Evolutionary conservation across 2,888 invertebrate species (phyloP).

Genomic region (Cotesia congregata): DNA sequence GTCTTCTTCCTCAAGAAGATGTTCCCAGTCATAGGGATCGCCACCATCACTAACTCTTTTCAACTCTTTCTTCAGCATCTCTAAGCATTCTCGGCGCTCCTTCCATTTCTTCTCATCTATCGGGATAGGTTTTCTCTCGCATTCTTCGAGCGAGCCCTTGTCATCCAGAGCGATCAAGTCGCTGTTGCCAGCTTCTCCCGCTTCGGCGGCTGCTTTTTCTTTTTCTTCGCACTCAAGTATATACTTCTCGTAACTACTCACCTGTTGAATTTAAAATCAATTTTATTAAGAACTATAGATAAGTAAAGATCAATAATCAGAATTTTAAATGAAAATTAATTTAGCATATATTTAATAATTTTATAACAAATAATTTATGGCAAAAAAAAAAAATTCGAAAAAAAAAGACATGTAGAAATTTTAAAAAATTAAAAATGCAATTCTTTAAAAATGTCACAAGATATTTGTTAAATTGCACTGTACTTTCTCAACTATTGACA

Average conservation of each 20-base stretch:
- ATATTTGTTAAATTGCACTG: too few species aligned
- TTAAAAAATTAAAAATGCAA: too few species aligned
- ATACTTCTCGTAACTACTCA: slow-evolving; percentile 64
- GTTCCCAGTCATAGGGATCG: slow-evolving; percentile 62
- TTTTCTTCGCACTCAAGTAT: slow-evolving; percentile 62
- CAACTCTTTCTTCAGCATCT: slow-evolving; percentile 65
- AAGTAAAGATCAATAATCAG: too few species aligned
- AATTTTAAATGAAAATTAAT: too few species aligned
- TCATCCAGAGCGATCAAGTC: slow-evolving; percentile 28
- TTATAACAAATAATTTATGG: too few species aligned
- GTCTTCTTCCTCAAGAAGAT: slow-evolving; percentile 65
- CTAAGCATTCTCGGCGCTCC: slow-evolving; percentile 64
- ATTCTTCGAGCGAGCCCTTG: slow-evolving; percentile 44
- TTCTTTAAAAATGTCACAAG: too few species aligned
- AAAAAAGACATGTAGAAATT: too few species aligned
- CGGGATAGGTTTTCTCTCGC: slow-evolving; percentile 9
- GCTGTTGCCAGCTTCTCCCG: slow-evolving; percentile 34
- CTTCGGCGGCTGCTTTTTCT: slow-evolving; percentile 52
- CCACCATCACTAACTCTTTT: slow-evolving; percentile 62
- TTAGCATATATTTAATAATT: too few species aligned
- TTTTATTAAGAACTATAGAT: neutral
- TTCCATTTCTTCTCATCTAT: slow-evolving; percentile 59
- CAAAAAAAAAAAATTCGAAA: too few species aligned
- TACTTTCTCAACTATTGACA: too few species aligned
- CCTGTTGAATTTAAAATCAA: slow-evolving; percentile 48